A percentile compares a stretch with the other conserved stretches of the same genome.
Evolutionary conservation across 2,888 invertebrate genomes (phyloP).

Genomic region (Strigamia maritima): DNA sequence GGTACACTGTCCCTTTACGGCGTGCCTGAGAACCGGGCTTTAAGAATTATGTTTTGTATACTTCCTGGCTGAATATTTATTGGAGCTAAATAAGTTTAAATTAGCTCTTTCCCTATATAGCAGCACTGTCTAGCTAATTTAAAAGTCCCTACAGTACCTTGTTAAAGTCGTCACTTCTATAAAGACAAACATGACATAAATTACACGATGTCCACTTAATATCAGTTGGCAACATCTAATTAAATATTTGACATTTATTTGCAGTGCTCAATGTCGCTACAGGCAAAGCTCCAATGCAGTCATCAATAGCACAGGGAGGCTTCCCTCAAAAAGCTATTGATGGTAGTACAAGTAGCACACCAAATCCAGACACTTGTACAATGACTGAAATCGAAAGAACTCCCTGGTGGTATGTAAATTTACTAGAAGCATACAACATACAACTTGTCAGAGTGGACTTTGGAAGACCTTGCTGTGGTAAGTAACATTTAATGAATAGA

Average conservation of each 20-base stretch:
- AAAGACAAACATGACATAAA: too few relatives aligned
- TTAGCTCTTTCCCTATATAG: too few relatives aligned
- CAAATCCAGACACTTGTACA: conserved; percentile 79
- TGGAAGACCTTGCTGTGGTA: conserved; percentile 85
- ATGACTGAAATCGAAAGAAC: conserved; percentile 73
- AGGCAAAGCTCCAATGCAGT: conserved; percentile 93
- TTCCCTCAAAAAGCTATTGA: conserved; percentile 88
- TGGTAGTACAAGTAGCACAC: conserved; percentile 79
- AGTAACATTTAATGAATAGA: conserved; percentile 53
- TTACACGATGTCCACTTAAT: too few relatives aligned
- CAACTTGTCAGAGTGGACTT: conserved; percentile 86
- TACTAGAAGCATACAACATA: conserved; percentile 91
- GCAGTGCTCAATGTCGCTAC: conserved; percentile 88
- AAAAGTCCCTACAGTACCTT: too few relatives aligned
- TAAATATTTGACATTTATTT: conserved; percentile 47
- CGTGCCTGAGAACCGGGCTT: too few relatives aligned
- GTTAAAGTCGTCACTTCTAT: too few relatives aligned
- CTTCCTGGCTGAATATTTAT: too few relatives aligned
- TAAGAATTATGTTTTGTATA: too few relatives aligned
- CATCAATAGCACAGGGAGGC: conserved; percentile 71
- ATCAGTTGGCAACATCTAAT: too few relatives aligned
- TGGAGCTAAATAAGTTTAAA: too few relatives aligned
- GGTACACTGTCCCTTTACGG: too few relatives aligned
- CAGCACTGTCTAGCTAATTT: too few relatives aligned
- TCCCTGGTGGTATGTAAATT: conserved; percentile 94